A percentile compares a stretch with the other conserved stretches of the same genome.
phyloP scores from a whole-genome alignment of 2,113 vertebrate species.

The Heterocephalus glaber region DNA sequence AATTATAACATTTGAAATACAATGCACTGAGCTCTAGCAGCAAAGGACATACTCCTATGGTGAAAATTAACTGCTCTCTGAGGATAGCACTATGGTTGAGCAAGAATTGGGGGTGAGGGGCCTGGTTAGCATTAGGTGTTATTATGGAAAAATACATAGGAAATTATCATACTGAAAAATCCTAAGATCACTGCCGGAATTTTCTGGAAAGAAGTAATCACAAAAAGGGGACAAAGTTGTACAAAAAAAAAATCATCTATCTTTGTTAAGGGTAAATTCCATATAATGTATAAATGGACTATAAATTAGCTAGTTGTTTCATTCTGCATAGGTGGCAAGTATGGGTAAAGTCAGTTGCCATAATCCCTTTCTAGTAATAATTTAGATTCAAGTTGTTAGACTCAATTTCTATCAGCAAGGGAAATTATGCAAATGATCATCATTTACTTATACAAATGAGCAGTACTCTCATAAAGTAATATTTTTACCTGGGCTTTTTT shows the following conservation, averaged over 20 bases:
- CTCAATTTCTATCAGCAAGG: neutral
- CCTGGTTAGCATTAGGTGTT: neutral
- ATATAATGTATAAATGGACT: neutral
- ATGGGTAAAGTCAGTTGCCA: neutral
- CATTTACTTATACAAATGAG: neutral
- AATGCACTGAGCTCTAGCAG: neutral
- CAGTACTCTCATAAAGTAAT: neutral
- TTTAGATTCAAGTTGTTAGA: neutral
- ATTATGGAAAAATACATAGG: neutral
- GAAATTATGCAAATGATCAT: neutral
- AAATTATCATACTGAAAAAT: neutral
- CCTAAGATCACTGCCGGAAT: neutral
- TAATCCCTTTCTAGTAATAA: neutral
- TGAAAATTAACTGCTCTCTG: neutral
- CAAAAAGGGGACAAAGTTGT: neutral
- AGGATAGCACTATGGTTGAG: neutral
- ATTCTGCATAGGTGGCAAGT: neutral
- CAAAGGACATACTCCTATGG: neutral
- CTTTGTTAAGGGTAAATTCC: neutral
- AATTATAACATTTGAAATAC: neutral
- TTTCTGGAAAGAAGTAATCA: neutral
- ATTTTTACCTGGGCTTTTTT: neutral
- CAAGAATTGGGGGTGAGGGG: neutral
- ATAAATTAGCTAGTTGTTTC: neutral
- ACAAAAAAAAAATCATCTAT: neutral